These are phyloP conservation scores for Psylliodes chrysocephalus DNA, from an alignment of 2,888 invertebrate species.

Conservation along the genomic window DNA sequence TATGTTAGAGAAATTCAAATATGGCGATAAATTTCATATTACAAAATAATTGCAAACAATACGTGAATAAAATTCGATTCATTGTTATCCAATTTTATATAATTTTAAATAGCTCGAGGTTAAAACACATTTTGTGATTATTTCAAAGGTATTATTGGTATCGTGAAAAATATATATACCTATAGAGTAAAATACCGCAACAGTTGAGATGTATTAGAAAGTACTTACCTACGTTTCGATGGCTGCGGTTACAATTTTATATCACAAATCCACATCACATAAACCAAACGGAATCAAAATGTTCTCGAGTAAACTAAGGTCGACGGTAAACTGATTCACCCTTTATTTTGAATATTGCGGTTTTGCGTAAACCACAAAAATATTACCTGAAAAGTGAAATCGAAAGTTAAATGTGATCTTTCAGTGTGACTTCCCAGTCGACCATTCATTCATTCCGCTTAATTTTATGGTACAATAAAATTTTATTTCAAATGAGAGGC, in stretches of 20 bases:
- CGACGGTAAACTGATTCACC: constrained; percentile 46
- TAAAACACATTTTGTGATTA: too few relatives aligned
- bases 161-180: too few relatives aligned
- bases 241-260: not conserved
- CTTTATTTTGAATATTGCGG: constrained; percentile 51
- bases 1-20: too few relatives aligned
- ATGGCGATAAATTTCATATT: too few relatives aligned
- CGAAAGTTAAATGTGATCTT: constrained; percentile 44
- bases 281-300: constrained; percentile 4
- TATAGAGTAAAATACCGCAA: too few relatives aligned
- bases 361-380: constrained; percentile 54
- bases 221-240: too few relatives aligned
- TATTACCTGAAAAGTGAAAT: constrained; percentile 60
- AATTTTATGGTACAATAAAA: constrained; percentile 49
- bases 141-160: too few relatives aligned
- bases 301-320: constrained; percentile 26
- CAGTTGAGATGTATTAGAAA: too few relatives aligned
- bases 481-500: constrained; percentile 31
- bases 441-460: constrained; percentile 24
- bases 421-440: constrained; percentile 18
- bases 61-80: too few relatives aligned
- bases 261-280: not conserved
- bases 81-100: too few relatives aligned
- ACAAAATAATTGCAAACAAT: too few relatives aligned
- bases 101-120: too few relatives aligned